phyloP scores from a whole-genome alignment of 2,888 invertebrate species.

The Aspidapion aeneum region DNA sequence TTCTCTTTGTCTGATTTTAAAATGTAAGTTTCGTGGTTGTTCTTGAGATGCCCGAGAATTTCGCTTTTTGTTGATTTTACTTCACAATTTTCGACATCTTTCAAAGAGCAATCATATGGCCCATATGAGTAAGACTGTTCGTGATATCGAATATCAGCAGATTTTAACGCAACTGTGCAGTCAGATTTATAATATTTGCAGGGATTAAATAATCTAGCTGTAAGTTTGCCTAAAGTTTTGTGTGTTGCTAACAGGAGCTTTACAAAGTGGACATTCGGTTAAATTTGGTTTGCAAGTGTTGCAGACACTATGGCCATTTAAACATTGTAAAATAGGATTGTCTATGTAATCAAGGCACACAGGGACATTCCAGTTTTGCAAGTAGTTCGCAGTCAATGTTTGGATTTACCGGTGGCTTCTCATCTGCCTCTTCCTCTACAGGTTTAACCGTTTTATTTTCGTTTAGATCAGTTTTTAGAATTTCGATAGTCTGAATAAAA shows the following conservation, averaged over 20 bases:
- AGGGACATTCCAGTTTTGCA: constrained; percentile 39
- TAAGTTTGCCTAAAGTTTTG: constrained; percentile 39
- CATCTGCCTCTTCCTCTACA: too few relatives aligned
- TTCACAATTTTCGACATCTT: constrained; percentile 19
- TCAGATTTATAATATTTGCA: constrained; percentile 37
- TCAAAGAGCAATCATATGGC: constrained; percentile 30
- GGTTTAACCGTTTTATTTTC: not conserved
- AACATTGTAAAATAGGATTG: constrained; percentile 41
- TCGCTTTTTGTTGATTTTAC: constrained; percentile 13
- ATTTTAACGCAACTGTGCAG: constrained; percentile 30
- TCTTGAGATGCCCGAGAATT: constrained; percentile 21
- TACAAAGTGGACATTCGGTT: constrained; percentile 36
- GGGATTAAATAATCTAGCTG: constrained; percentile 33
- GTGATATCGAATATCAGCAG: constrained; percentile 28
- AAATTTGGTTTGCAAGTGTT: constrained; percentile 24
- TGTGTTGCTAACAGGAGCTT: constrained; percentile 30
- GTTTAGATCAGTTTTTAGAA: constrained; percentile 13
- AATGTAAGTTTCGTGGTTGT: constrained; percentile 32
- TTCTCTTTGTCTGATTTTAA: constrained; percentile 31
- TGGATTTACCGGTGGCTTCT: constrained; percentile 13
- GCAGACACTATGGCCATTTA: constrained; percentile 42
- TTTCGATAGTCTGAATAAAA: constrained; percentile 25
- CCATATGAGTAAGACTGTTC: constrained; percentile 29
- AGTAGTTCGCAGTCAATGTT: constrained; percentile 27
- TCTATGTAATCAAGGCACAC: constrained; percentile 41